Evolutionary conservation across 2,113 vertebrate species (phyloP), one percentile per base, ranked within the genome.

Genomic region (Anguilla japonica): DNA sequence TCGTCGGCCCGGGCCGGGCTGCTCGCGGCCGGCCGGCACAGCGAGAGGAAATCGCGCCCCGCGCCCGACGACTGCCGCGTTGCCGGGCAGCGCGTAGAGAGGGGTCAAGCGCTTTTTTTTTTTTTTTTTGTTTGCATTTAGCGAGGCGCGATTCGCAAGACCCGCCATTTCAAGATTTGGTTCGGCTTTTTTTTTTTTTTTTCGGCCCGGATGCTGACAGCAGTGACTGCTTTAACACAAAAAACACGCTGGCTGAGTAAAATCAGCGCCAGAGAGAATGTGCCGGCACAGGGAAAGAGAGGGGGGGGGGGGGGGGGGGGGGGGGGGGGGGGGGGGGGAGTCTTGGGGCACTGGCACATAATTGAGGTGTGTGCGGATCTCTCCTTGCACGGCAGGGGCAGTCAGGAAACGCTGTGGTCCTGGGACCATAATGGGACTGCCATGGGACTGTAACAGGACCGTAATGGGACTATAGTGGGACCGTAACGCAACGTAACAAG

Each of bases 331-430:
- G 34, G 34, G 34, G 34, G 34, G 34, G 0, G 34, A 34, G 34
- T 34, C 34, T 92, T 94, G 91, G 91, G 92, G 93, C 90, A 92
- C 92, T 93, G 87, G 82, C 86, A 91, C 91, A 92, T 91, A 93
- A 94, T 94, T 92, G 94, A 94, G 43, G 4, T 46, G 43, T 4
- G 43, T 46, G 43, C 43, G 43, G 43, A 46, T 46, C 8, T 46
- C 43, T 46, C 43, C 43, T 46, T 46, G 4, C 43, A 46, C 4
- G 43, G 43, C 1, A 46, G 43, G 43, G 43, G 43, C 43, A 4
- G 43, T 46, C 43, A 46, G 43, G 34, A 34, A 34, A 34, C 34
- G 34, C 34, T 34, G 34, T 34, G 34, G 34, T 34, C 34, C 34
- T 34, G 34, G 0, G 34, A 34, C 34, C 34, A 34, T 34, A 34